Evolutionary conservation across 2,797 vertebrate species (phyloP).

Genomic region (Lacerta agilis): DNA sequence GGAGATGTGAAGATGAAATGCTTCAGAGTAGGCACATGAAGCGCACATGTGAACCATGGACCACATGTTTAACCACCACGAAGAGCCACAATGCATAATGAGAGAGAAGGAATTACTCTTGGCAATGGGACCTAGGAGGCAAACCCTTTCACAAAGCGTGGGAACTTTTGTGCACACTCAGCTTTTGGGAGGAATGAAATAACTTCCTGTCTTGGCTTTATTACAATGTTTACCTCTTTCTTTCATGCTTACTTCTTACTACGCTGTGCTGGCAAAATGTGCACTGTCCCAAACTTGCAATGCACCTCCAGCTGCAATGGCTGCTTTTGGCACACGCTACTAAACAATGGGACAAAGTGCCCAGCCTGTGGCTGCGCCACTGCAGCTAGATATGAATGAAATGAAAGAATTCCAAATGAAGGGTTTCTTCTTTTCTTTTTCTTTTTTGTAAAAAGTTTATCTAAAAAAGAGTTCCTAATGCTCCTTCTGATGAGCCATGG

Average conservation of each 20-base stretch:
- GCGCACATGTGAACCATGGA: not conserved
- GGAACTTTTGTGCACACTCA: not conserved
- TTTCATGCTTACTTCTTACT: not conserved
- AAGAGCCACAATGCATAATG: conserved; percentile 64
- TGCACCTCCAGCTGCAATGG: not conserved
- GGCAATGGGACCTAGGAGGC: not conserved
- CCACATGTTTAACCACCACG: conserved; percentile 57
- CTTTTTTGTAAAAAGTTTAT: not conserved
- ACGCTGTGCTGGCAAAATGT: not conserved
- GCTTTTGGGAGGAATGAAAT: conserved; percentile 14
- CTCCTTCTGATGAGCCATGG: not conserved
- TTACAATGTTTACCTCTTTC: not conserved
- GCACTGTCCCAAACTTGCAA: not conserved
- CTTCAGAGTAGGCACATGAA: conserved; percentile 29
- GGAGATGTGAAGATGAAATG: not conserved
- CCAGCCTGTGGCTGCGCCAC: not conserved
- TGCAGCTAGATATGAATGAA: not conserved
- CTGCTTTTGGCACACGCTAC: not conserved
- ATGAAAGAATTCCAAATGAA: not conserved
- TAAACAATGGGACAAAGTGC: not conserved
- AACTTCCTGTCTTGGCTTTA: not conserved
- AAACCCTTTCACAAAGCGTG: not conserved
- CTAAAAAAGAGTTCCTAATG: not conserved
- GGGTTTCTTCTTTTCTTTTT: too few species aligned
- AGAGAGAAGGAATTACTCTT: conserved; percentile 39